Conservation (phyloP, 1,140 invertebrate species). For the Eupristina koningsbergeri region DNA sequence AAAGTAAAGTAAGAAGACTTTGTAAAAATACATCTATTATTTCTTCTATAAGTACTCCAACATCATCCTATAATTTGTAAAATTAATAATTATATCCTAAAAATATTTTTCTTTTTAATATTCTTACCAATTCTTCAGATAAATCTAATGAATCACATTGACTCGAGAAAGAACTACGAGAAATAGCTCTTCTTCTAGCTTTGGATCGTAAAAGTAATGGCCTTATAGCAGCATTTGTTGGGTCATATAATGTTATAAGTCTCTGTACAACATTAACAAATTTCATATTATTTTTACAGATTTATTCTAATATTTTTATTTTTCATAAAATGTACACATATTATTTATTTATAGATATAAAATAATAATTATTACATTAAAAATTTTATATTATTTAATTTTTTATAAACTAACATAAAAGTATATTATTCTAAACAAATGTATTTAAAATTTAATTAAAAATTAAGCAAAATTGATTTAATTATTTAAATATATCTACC, state of each 20-base stretch:
- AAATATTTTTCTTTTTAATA: not conserved
- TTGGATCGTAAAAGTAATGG: conserved; percentile 67
- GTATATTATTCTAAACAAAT: not conserved
- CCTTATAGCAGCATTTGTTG: conserved; percentile 72
- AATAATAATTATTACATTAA: conserved; percentile 23
- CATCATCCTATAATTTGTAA: conserved; percentile 60
- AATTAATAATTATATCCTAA: conserved; percentile 8
- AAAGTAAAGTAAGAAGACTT: conserved; percentile 66
- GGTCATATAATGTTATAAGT: conserved; percentile 73
- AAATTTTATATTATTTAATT: no score
- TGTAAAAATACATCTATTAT: conserved; percentile 70
- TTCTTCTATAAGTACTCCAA: conserved; percentile 64
- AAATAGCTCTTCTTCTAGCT: conserved; percentile 64
- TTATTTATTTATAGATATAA: not conserved
- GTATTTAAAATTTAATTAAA: conserved; percentile 12
- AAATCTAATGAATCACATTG: conserved; percentile 69
- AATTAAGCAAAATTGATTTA: not conserved
- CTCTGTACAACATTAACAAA: conserved; percentile 60
- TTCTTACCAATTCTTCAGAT: conserved; percentile 64
- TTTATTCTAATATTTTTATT: not conserved
- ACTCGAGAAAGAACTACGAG: conserved; percentile 68
- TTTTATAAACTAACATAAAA: not conserved
- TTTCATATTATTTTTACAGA: conserved; percentile 10
- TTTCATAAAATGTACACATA: not conserved
- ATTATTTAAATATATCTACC: conserved; percentile 55